Percentiles rank a stretch among this genome's conserved stretches.
These are phyloP conservation scores for Gastracanthus pulcherrimus DNA, from an alignment of 2,888 invertebrate genomes.

Conservation along the genomic window DNA sequence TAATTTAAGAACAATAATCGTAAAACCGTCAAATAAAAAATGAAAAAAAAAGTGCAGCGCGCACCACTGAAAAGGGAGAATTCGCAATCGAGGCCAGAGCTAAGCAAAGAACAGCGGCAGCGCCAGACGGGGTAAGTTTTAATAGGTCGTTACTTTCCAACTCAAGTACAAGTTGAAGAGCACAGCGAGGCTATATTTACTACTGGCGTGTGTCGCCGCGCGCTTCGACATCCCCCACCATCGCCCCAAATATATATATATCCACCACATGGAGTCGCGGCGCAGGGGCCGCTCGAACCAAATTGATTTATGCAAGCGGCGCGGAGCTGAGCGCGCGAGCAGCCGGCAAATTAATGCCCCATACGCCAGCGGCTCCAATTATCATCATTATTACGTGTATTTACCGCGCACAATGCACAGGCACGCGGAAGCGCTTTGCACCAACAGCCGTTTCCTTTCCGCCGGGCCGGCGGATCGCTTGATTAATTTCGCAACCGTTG, in stretches of 20 bases:
- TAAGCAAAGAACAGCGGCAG: too few relatives aligned
- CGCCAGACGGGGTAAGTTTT: too few relatives aligned
- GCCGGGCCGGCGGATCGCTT: neutral
- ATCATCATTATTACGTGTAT: neutral
- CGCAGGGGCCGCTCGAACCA: neutral
- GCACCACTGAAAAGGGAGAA: too few relatives aligned
- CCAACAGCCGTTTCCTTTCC: neutral
- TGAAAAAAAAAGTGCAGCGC: too few relatives aligned
- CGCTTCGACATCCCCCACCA: neutral
- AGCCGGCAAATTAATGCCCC: neutral
- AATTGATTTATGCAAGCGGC: constrained; percentile 3
- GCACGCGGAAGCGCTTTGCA: neutral
- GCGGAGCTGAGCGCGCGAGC: neutral
- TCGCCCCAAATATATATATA: neutral
- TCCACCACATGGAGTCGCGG: neutral
- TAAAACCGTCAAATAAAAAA: too few relatives aligned
- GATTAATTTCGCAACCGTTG: constrained; percentile 15
- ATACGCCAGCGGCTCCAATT: neutral
- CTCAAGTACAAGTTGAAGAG: constrained; percentile 12
- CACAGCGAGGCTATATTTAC: neutral
- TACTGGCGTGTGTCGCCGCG: neutral
- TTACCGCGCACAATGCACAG: neutral
- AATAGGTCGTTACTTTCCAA: too few relatives aligned
- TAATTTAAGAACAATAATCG: too few relatives aligned
- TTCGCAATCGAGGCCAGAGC: too few relatives aligned